These are phyloP conservation scores for Tenodera sinensis DNA, from an alignment of 2,888 invertebrate species.

Conservation along the genomic window DNA sequence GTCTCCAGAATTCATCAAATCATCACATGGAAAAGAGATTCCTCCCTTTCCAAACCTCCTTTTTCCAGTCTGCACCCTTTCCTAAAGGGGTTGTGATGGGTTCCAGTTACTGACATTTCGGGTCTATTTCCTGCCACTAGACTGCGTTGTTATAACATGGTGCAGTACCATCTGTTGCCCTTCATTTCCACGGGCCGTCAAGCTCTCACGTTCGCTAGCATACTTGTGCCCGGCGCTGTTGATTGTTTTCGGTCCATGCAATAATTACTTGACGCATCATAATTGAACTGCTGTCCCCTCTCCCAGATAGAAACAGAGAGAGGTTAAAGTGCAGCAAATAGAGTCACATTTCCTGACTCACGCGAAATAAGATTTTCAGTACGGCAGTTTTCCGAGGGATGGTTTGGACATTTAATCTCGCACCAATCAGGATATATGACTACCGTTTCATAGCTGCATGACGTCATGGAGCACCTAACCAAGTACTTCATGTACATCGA, in stretches of 20 bases:
- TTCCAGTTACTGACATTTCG: background rate
- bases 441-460: background rate
- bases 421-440: background rate
- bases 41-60: background rate
- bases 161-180: background rate
- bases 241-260: background rate
- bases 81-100: background rate
- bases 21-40: background rate
- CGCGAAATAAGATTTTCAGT: slow-evolving; percentile 3
- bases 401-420: background rate
- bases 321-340: background rate
- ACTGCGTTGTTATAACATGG: background rate
- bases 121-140: background rate
- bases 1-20: background rate
- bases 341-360: background rate
- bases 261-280: background rate
- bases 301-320: background rate
- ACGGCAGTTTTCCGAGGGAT: background rate
- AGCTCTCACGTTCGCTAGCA: background rate
- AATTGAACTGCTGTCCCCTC: background rate
- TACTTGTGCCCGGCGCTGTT: background rate
- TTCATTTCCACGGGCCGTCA: background rate
- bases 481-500: background rate
- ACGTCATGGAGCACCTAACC: background rate
- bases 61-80: background rate